A percentile compares a stretch with the other conserved stretches of the same genome.
Conservation (phyloP, 1,140 invertebrate genomes). For the Cotesia vestalis region DNA sequence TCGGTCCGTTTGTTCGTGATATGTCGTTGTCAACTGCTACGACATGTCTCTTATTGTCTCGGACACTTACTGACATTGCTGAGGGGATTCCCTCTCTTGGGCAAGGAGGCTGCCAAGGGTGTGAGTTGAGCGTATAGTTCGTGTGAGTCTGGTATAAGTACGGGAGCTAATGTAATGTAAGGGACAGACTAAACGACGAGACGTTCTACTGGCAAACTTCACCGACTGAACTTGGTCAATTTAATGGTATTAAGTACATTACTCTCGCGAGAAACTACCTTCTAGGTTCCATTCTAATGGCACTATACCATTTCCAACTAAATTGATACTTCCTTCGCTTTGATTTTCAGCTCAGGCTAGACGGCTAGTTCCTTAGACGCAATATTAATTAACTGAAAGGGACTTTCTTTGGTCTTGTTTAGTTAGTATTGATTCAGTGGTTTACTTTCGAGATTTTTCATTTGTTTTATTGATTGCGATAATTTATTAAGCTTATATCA, state of each 20-base stretch:
- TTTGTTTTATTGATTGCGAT: background rate
- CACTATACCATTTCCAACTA: background rate
- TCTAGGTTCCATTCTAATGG: background rate
- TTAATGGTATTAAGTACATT: constrained; percentile 17
- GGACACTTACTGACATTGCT: constrained; percentile 20
- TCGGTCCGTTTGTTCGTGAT: constrained; percentile 16
- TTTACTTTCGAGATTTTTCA: background rate
- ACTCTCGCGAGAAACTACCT: background rate
- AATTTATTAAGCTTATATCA: too few species aligned
- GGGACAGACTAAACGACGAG: too few species aligned
- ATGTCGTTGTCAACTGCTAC: constrained; percentile 23
- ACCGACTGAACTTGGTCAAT: constrained; percentile 17
- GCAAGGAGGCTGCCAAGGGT: too few species aligned
- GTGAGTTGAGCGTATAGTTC: too few species aligned
- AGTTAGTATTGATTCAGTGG: background rate
- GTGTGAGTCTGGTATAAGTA: too few species aligned
- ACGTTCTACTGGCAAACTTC: constrained; percentile 1
- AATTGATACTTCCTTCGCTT: constrained; percentile 1
- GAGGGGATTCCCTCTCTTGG: constrained; percentile 6
- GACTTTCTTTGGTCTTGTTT: background rate
- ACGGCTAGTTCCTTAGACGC: background rate
- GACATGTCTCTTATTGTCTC: constrained; percentile 18
- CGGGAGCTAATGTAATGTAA: too few species aligned
- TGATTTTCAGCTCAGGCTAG: too few species aligned
- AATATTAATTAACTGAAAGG: too few species aligned